Evolutionary conservation across 2,113 vertebrate species (phyloP), one percentile per base, ranked within the genome.

Genomic region (Onychostruthus taczanowskii): DNA sequence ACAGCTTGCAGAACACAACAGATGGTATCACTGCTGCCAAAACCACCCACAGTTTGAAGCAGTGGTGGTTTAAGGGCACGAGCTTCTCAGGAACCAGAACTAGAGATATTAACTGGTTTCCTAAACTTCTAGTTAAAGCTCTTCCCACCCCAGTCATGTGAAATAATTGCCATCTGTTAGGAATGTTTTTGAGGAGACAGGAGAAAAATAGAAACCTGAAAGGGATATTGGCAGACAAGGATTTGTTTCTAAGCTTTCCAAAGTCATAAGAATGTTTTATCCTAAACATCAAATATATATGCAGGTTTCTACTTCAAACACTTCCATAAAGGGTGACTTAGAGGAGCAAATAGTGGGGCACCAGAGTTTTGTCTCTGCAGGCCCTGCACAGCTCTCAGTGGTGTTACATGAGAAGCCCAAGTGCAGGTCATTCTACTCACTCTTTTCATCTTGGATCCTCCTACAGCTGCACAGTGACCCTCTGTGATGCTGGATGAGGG

Each of bases 101-200:
- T 39, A 84, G 87, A 75, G 43, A 84, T 87, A 87, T 90, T 84
- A 95, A 91, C 56, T 73, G 72, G 24, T 94, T 93, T 95, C 89
- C 87, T 96, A 86, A 91, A 90, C 50, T 84, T 24, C 43, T 63
- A 91, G 87, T 88, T 95, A 89, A 92, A 94, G 63, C 76, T 72
- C 84, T 96, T 95, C 94, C 84, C 96, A 81, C 33, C 35, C 49
- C 82, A 85, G 37, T 84, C 86, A 95, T 90, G 90, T 92, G 89
- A 94, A 96, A 92, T 93, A 95, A 93, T 81, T 88, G 53, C 90
- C 94, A 95, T 95, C 94, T 97, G 92, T 88, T 94, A 90, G 30
- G 23, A 89, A 89, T 20, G 26, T 21, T 62, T 92, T 46, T 94
- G 46, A 87, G 87, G 73, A 96, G 58, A 81, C 23, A 41, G 52